A percentile compares a stretch with the other conserved stretches of the same genome.
phyloP scores from a whole-genome alignment of 2,113 vertebrate species.

The Crotophaga sulcirostris region DNA sequence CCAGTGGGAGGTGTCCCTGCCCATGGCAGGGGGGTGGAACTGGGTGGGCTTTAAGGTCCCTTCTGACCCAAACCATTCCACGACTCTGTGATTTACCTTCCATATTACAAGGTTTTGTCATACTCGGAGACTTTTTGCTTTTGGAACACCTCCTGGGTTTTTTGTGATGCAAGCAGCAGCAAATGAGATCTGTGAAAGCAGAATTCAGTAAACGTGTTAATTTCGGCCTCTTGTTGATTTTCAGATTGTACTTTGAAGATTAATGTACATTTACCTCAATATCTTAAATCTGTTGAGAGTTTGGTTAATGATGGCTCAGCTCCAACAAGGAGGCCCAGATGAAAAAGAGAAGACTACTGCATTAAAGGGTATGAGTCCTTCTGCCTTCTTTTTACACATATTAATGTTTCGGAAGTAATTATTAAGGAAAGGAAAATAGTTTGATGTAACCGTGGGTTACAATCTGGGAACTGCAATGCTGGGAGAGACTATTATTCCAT shows the following conservation, averaged over 20 bases:
- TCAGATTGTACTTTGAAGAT: slow-evolving; percentile 72
- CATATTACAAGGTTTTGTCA: neutral
- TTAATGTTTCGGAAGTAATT: neutral
- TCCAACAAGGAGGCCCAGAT: slow-evolving; percentile 85
- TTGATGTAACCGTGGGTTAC: neutral
- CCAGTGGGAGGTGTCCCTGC: too few species aligned
- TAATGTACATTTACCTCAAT: slow-evolving; percentile 79
- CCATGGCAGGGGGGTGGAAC: too few species aligned
- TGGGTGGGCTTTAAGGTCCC: too few species aligned
- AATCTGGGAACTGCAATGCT: neutral
- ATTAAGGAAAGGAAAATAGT: neutral
- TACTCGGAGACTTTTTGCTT: neutral
- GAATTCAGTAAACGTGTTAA: slow-evolving; percentile 13
- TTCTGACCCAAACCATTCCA: too few species aligned
- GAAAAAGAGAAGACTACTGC: slow-evolving; percentile 96
- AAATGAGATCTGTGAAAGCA: neutral
- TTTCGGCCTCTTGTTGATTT: slow-evolving; percentile 70
- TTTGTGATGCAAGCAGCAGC: neutral
- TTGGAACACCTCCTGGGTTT: neutral
- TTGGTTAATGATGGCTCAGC: slow-evolving; percentile 89
- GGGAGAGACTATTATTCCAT: neutral
- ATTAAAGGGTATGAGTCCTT: slow-evolving; percentile 85
- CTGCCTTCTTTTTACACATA: neutral
- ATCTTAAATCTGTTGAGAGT: slow-evolving; percentile 75
- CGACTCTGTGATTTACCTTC: too few species aligned